phyloP scores from a whole-genome alignment of 2,888 invertebrate genomes.

The Nomada fucata region DNA sequence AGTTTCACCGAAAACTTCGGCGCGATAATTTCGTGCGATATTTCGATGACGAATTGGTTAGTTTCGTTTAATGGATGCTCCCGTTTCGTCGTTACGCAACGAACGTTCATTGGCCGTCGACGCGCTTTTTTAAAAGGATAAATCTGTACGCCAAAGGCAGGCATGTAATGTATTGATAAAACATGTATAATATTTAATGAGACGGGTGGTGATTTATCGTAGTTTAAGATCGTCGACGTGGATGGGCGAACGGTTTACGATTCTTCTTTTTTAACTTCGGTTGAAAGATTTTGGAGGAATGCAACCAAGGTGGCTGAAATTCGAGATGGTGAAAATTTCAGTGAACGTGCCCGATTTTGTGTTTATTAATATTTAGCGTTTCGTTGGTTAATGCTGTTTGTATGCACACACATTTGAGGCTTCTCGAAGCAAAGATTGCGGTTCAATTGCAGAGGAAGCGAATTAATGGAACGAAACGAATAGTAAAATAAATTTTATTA shows the following conservation, averaged over 20 bases:
- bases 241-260: not conserved
- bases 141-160: not conserved
- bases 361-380: no score
- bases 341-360: no score
- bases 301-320: no score
- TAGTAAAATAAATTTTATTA: no score
- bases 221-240: not conserved
- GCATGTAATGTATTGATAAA: not conserved
- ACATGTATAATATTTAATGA: not conserved
- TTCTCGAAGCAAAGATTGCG: no score
- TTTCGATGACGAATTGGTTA: slow-evolving; percentile 27
- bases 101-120: not conserved
- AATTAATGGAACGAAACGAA: no score
- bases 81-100: not conserved
- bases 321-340: no score
- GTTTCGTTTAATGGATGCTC: not conserved
- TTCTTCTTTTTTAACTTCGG: not conserved
- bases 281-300: no score
- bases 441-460: no score
- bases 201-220: slow-evolving; percentile 15
- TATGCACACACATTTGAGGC: no score
- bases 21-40: slow-evolving; percentile 25
- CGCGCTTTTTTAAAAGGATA: not conserved
- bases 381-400: no score
- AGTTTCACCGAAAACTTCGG: slow-evolving; percentile 44